Percentiles rank a stretch among this genome's conserved stretches.
These are phyloP conservation scores for Mizuhopecten yessoensis DNA, from an alignment of 1,140 invertebrate genomes.

Conservation along the genomic window DNA sequence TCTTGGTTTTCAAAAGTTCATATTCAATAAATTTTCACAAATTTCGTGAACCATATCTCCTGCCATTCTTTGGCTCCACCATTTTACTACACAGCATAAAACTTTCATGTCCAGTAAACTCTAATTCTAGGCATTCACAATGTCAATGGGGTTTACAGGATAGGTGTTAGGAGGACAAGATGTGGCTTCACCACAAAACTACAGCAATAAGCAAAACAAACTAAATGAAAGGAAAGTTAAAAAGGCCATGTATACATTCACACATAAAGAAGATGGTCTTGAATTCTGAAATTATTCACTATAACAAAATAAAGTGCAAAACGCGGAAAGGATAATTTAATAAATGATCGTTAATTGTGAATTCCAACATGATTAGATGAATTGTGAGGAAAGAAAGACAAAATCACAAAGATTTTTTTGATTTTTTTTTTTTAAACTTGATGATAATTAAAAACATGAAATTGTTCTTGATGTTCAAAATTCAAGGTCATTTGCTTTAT, in stretches of 20 bases:
- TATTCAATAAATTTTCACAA: too few relatives aligned
- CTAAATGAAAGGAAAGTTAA: not conserved
- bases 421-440: not conserved
- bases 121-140: not conserved
- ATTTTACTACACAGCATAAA: not conserved
- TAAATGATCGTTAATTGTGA: not conserved
- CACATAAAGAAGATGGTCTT: constrained; percentile 24
- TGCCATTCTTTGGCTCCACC: not conserved
- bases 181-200: not conserved
- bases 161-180: not conserved
- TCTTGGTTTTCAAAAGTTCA: too few relatives aligned
- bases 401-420: not conserved
- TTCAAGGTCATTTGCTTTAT: not conserved
- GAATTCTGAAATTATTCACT: constrained; percentile 30
- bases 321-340: not conserved
- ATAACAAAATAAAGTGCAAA: not conserved
- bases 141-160: not conserved
- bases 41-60: too few relatives aligned
- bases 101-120: not conserved
- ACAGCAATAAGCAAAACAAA: constrained; percentile 27
- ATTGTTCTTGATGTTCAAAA: not conserved
- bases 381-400: not conserved
- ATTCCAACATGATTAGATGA: not conserved
- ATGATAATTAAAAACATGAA: not conserved
- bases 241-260: not conserved